These are phyloP conservation scores for Drosophila formosana DNA, from an alignment of 2,888 invertebrate species.

Conservation along the genomic window DNA sequence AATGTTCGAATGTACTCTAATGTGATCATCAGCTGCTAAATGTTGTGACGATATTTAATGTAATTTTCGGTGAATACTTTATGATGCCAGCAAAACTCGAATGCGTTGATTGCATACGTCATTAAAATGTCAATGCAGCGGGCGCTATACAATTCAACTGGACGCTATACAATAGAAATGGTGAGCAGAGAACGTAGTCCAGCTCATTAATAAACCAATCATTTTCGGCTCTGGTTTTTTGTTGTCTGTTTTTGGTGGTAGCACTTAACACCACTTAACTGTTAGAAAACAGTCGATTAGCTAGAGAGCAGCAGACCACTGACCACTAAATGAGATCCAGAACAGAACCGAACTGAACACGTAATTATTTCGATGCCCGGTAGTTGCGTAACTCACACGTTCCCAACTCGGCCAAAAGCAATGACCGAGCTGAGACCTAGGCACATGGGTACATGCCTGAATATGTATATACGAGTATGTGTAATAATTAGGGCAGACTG, in stretches of 20 bases:
- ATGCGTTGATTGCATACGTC: constrained; percentile 19
- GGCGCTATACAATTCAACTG: constrained; percentile 16
- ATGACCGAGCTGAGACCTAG: constrained; percentile 3
- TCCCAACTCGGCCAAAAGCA: constrained; percentile 9
- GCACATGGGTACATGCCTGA: constrained; percentile 2
- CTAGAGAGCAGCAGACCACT: constrained; percentile 24
- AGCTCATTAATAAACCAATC: constrained; percentile 41
- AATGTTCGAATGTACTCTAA: constrained; percentile 10
- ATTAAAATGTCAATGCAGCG: constrained; percentile 33
- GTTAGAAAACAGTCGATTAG: constrained; percentile 56
- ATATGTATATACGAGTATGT: constrained; percentile 4
- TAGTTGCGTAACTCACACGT: constrained; percentile 23
- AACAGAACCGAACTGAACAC: constrained; percentile 10
- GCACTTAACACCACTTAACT: constrained; percentile 65
- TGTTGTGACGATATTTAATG: constrained; percentile 35
- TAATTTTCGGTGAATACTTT: constrained; percentile 45
- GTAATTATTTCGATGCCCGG: constrained; percentile 29
- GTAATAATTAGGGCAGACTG: constrained; percentile 36
- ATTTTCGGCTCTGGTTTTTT: constrained; percentile 10
- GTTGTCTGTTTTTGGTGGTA: constrained; percentile 20
- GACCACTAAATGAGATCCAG: constrained; percentile 25
- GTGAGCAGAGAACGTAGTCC: constrained; percentile 2
- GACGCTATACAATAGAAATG: neutral
- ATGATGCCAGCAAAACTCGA: constrained; percentile 60
- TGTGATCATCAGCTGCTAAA: constrained; percentile 54